Conservation (phyloP, 1,140 invertebrate species). For the Drosophila pruinosa region DNA sequence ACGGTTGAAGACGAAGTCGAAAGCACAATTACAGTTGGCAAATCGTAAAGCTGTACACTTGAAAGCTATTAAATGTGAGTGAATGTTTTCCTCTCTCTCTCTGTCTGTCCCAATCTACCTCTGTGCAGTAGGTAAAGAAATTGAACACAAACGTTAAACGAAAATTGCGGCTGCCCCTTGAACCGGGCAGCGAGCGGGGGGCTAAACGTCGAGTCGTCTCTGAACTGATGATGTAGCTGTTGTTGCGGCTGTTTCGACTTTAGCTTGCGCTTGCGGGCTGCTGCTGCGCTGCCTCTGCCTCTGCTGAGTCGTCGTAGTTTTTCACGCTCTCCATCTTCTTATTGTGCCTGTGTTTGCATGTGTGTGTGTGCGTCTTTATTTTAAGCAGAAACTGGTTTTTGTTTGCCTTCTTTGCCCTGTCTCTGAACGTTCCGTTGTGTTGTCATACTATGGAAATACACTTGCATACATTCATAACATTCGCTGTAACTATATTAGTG, state of each 20-base stretch:
- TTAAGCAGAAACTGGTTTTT: conserved; percentile 76
- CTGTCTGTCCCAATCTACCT: not conserved
- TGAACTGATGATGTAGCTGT: conserved; percentile 14
- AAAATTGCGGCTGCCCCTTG: conserved; percentile 67
- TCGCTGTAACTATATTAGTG: conserved; percentile 9
- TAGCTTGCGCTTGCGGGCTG: too few species aligned
- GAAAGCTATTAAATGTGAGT: conserved; percentile 56
- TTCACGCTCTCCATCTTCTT: conserved; percentile 69
- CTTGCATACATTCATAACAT: conserved; percentile 32
- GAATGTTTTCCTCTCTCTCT: not conserved
- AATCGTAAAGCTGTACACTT: conserved; percentile 47
- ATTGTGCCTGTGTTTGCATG: conserved; percentile 27
- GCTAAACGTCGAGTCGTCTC: not conserved
- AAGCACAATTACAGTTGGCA: conserved; percentile 45
- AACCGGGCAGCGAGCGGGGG: conserved; percentile 50
- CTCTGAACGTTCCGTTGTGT: conserved; percentile 49
- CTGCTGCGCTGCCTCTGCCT: conserved; percentile 3
- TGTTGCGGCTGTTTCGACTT: conserved; percentile 31
- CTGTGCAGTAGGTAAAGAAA: conserved; percentile 12
- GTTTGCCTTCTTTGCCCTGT: conserved; percentile 33
- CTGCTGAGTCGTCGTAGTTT: conserved; percentile 65
- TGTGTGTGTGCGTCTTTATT: conserved; percentile 58
- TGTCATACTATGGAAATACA: conserved; percentile 69
- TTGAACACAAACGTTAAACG: conserved; percentile 24
- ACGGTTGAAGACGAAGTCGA: conserved; percentile 12